phyloP scores from a whole-genome alignment of 2,113 vertebrate species.

The Hepsetus odoe region DNA sequence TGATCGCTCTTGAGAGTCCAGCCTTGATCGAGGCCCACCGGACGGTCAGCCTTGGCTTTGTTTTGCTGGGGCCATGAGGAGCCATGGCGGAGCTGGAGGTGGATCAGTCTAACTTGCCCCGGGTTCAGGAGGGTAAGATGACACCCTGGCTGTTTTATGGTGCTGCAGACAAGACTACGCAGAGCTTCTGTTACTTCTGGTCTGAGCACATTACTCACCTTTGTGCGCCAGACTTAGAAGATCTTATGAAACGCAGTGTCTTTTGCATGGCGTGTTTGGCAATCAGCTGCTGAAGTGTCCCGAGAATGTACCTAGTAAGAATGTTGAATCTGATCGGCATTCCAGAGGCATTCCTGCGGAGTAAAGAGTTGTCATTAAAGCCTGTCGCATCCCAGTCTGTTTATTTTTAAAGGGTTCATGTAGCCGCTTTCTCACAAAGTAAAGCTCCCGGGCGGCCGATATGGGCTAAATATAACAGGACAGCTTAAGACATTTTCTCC shows the following conservation, averaged over 20 bases:
- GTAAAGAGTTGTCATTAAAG: not conserved
- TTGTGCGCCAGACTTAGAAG: not conserved
- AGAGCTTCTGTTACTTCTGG: not conserved
- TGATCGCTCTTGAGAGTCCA: not conserved
- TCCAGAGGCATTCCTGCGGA: constrained; percentile 26
- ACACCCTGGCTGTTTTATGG: constrained; percentile 16
- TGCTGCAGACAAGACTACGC: not conserved
- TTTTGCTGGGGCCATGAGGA: constrained; percentile 60
- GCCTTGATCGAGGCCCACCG: not conserved
- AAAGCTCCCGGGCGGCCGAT: no score
- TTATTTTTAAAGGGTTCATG: not conserved
- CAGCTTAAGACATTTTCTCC: no score
- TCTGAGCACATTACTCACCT: not conserved
- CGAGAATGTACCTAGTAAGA: constrained; percentile 49
- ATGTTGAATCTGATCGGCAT: constrained; percentile 48
- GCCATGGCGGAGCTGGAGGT: constrained; percentile 78
- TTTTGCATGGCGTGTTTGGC: not conserved
- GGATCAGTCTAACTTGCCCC: constrained; percentile 76
- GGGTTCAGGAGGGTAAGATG: constrained; percentile 77
- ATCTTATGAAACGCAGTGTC: no score
- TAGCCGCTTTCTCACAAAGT: not conserved
- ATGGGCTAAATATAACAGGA: no score
- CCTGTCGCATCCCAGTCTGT: not conserved
- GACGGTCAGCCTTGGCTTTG: constrained; percentile 1
- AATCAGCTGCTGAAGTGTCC: not conserved